Evolutionary conservation across 2,797 vertebrate species (phyloP).

Genomic region (Brachyrhaphis roseni): DNA sequence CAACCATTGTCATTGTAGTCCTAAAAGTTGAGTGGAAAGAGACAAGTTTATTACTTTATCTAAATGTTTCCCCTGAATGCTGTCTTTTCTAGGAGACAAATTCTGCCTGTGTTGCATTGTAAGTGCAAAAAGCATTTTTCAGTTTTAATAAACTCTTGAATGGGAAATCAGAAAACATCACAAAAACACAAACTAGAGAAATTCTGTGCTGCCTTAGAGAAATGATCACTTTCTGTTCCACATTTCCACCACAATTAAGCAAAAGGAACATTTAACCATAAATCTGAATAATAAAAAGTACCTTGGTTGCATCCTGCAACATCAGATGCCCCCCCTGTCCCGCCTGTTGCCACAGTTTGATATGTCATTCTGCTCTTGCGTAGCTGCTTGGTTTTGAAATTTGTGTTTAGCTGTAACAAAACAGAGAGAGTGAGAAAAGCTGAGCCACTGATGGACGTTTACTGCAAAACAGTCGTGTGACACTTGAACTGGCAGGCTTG

Average conservation of each 20-base stretch:
- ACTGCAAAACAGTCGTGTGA: conserved; percentile 18
- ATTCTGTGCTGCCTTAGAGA: not conserved
- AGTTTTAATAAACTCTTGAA: not conserved
- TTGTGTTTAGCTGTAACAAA: not conserved
- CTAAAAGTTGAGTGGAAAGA: not conserved
- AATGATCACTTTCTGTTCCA: not conserved
- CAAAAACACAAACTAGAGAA: not conserved
- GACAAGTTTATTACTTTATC: not conserved
- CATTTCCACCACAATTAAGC: not conserved
- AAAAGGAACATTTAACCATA: not conserved
- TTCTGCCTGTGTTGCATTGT: not conserved
- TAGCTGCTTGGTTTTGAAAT: conserved; percentile 5
- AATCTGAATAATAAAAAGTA: not conserved
- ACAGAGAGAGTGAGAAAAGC: not conserved
- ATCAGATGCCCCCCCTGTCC: not conserved
- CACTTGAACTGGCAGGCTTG: conserved; percentile 26
- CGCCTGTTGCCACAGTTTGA: not conserved
- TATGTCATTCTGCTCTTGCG: conserved; percentile 2
- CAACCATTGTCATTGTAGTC: not conserved
- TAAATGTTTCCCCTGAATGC: not conserved
- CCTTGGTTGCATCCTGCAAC: not conserved
- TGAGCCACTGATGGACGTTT: conserved; percentile 38
- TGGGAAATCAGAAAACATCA: not conserved
- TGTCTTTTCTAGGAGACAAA: not conserved
- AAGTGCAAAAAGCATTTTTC: not conserved